A percentile compares a stretch with the other conserved stretches of the same genome.
Evolutionary conservation across 1,140 invertebrate genomes (phyloP).

Genomic region (Caenorhabditis latens): DNA sequence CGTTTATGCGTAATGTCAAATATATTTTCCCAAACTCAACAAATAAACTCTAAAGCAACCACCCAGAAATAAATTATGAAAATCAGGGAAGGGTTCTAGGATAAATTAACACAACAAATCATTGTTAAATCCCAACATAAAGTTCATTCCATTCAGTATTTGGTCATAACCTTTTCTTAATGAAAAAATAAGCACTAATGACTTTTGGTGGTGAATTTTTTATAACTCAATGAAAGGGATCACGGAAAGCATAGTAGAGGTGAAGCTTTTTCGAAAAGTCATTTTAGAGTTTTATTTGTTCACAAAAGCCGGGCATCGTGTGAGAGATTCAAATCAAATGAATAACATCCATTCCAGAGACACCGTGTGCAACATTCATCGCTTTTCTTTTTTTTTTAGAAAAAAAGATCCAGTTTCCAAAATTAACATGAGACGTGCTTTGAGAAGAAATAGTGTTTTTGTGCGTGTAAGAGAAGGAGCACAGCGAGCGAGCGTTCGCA

Average conservation of each 20-base stretch:
- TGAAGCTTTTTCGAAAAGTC: background rate
- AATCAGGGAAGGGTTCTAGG: background rate
- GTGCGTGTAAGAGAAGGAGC: conserved; percentile 18
- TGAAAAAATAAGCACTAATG: no score
- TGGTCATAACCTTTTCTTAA: background rate
- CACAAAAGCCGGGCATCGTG: conserved; percentile 26
- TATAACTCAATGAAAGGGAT: background rate
- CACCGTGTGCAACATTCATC: conserved; percentile 43
- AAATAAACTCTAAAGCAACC: background rate
- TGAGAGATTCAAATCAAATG: conserved; percentile 52
- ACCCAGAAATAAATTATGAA: background rate
- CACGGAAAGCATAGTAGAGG: conserved; percentile 33
- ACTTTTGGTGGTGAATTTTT: background rate
- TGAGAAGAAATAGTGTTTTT: background rate
- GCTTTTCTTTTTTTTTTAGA: background rate
- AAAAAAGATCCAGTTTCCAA: background rate
- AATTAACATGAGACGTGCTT: conserved; percentile 49
- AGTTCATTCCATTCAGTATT: background rate
- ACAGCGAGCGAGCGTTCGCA: conserved; percentile 45
- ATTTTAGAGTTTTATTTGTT: background rate
- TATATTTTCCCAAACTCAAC: background rate
- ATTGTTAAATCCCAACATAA: conserved; percentile 13
- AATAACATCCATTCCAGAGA: conserved; percentile 50
- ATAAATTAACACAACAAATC: conserved; percentile 32
- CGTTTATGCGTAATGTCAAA: background rate